A percentile compares a stretch with the other conserved stretches of the same genome.
These are phyloP conservation scores for Sceliomorpha sp. DNA, from an alignment of 2,888 invertebrate species.

Conservation along the genomic window DNA sequence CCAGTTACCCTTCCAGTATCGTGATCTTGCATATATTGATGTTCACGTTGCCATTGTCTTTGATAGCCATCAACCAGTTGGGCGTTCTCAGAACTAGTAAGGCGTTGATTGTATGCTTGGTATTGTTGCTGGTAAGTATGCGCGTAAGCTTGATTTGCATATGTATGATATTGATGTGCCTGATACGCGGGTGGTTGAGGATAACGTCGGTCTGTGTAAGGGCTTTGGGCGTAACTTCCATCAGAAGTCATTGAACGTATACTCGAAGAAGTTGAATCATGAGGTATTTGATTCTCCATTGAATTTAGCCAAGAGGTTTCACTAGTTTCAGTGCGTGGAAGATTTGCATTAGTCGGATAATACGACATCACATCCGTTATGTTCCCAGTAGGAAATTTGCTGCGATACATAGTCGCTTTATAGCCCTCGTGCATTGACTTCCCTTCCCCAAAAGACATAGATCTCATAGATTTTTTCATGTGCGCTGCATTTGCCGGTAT, in stretches of 20 bases:
- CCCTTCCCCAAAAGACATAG: slow-evolving; percentile 80
- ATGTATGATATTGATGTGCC: slow-evolving; percentile 71
- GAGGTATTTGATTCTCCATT: slow-evolving; percentile 82
- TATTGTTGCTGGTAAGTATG: slow-evolving; percentile 75
- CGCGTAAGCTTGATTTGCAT: slow-evolving; percentile 72
- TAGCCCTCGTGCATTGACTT: slow-evolving; percentile 85
- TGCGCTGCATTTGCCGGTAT: slow-evolving; percentile 74
- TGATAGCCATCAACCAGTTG: slow-evolving; percentile 72
- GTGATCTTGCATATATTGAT: slow-evolving; percentile 69
- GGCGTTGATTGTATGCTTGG: slow-evolving; percentile 69
- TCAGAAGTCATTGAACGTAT: slow-evolving; percentile 75
- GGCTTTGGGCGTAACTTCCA: slow-evolving; percentile 71
- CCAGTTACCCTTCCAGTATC: slow-evolving; percentile 62
- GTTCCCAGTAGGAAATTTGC: slow-evolving; percentile 86
- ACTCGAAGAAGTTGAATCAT: slow-evolving; percentile 83
- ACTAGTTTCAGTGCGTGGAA: slow-evolving; percentile 82
- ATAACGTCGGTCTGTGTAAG: slow-evolving; percentile 71
- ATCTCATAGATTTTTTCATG: slow-evolving; percentile 67
- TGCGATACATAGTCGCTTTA: slow-evolving; percentile 84
- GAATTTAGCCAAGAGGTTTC: slow-evolving; percentile 84
- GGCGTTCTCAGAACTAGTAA: slow-evolving; percentile 65
- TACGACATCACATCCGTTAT: slow-evolving; percentile 91
- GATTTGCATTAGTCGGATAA: slow-evolving; percentile 87
- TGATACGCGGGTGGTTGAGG: slow-evolving; percentile 75
- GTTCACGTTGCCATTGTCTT: slow-evolving; percentile 73